Base-by-base conservation (phyloP, 2,113 vertebrate genomes). In the Pyrgilauda ruficollis region DNA sequence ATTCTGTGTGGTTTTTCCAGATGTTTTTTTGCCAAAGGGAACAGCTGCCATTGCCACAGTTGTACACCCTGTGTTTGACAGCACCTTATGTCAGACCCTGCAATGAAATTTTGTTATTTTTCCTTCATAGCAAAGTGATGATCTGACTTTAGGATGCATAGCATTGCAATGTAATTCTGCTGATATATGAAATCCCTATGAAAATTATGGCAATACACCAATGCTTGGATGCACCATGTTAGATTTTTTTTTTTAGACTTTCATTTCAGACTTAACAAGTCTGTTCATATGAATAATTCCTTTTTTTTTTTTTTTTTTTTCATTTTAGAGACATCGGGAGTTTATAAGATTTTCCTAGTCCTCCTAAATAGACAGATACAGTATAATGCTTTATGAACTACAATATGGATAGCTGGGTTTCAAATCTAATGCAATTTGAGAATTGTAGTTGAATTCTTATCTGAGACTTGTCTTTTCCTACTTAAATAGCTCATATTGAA, bases 21-120 rank as follows among this genome's bases (percentile, higher is more conserved):
- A 96, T 97, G 95, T 97, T 93, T 90, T 76, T 95, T 93, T 91
- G 94, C 96, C 91, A 94, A 94, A 92, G 81, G 82, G 90, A 97
- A 94, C 97, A 97, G 93, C 96, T 98, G 97, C 46, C 87, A 95
- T 92, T 97, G 94, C 97, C 95, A 95, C 92, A 97, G 90, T 95
- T 94, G 47, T 76, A 97, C 96, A 53, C 69, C 90, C 70, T 82
- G 43, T 89, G 89, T 90, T 95, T 97, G 97, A 94, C 91, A 92
- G 94, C 84, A 81, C 91, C 95, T 96, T 95, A 89, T 96, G 96
- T 95, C 87, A 90, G 70, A 84, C 18, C 14, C 67, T 86, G 84
- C 70, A 93, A 91, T 78, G 89, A 55, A 61, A 92, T 97, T 95
- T 86, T 94, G 12, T 83, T 95, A 61, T 79, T 93, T 96, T 94